A percentile compares a stretch with the other conserved stretches of the same genome.
phyloP scores from a whole-genome alignment of 1,140 invertebrate genomes.

The Cherax destructor region DNA sequence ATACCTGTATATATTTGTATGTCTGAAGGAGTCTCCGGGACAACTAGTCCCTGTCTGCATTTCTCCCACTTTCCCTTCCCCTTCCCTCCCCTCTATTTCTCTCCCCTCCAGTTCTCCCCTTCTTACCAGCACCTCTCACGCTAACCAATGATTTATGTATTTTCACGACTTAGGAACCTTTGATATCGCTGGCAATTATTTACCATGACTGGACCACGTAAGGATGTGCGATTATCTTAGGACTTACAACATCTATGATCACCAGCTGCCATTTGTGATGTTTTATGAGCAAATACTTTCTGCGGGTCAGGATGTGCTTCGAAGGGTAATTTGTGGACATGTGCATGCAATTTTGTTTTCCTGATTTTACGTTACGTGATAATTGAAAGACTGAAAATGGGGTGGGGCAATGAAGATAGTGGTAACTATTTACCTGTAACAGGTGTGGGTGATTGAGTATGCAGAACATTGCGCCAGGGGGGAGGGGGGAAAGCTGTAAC shows the following conservation, averaged over 20 bases:
- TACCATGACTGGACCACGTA: neutral
- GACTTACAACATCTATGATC: neutral
- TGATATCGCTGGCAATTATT: neutral
- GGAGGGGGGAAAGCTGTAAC: too few relatives aligned
- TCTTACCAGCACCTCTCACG: neutral
- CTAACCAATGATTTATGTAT: neutral
- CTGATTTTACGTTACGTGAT: too few relatives aligned
- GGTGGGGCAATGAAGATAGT: too few relatives aligned
- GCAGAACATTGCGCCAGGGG: too few relatives aligned
- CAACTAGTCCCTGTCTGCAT: too few relatives aligned
- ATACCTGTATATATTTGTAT: too few relatives aligned
- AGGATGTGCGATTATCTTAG: neutral
- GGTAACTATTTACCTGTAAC: too few relatives aligned
- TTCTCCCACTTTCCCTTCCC: too few relatives aligned
- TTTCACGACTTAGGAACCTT: neutral
- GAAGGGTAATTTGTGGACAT: neutral
- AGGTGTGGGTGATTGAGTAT: too few relatives aligned
- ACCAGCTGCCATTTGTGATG: neutral
- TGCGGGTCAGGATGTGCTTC: neutral
- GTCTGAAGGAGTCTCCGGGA: too few relatives aligned
- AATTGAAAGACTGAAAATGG: too few relatives aligned
- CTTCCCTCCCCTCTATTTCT: too few relatives aligned
- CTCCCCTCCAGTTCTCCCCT: neutral
- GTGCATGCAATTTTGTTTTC: neutral
- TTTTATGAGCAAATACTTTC: neutral